Base-by-base conservation (phyloP, 2,888 invertebrate genomes). In the Lasiommata megera region DNA sequence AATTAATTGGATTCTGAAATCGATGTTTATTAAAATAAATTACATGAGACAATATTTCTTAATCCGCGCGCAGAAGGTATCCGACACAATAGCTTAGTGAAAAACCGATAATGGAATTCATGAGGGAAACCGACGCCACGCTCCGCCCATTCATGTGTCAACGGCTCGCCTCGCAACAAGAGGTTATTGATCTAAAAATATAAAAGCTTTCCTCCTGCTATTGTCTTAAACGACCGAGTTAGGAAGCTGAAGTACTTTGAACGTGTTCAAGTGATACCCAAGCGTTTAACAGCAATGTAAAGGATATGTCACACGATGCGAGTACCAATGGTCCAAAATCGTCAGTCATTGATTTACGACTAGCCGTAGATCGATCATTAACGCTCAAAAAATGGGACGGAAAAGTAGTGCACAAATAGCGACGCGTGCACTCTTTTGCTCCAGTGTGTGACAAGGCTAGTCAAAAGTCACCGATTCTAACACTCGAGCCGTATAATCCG, bases 261-360 rank as follows among this genome's bases (percentile, higher is more conserved):
- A 81, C 88, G 88, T 88, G 88, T 81, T 72, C 77, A 81, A 88
- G 88, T 82, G 78, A 61, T 62, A 57, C 57, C 41, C 46, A 37
- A 51, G 18, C 76, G 77, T 79, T 79, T 79, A 72, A 64, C 73
- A 78, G 71, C 70, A 68, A 75, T 77, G 77, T 38, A 31, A 31
- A 9, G 46, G 46, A 44, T 29, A 9, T 31, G 5, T 31, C 31
- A 46, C 46, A 46, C 46, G 46, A 17, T 46, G 16, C 29, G 0
- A 46, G 31, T 46, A 31, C 46, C n/a, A n/a, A n/a, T n/a, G n/a
- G n/a, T n/a, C n/a, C n/a, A n/a, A n/a, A n/a, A n/a, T n/a, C n/a
- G n/a, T n/a, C n/a, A n/a, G n/a, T n/a, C n/a, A n/a, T n/a, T n/a
- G n/a, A n/a, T n/a, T n/a, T n/a, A n/a, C n/a, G n/a, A n/a, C n/a